Conservation (phyloP, 2,113 vertebrate species). For the Plestiodon gilberti region DNA sequence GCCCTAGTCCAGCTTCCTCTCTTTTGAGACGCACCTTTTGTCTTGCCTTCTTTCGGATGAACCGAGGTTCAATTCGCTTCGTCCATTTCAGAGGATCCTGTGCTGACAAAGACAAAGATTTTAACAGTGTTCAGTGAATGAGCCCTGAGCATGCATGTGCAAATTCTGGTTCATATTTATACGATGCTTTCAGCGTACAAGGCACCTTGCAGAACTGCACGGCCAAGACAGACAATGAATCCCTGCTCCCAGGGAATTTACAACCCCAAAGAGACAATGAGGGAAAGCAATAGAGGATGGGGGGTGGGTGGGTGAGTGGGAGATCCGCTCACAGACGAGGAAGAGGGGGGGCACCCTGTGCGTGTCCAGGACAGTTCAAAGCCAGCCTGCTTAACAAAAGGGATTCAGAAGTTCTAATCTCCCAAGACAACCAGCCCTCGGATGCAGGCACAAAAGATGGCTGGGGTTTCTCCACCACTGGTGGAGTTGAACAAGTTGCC, state of each 20-base stretch:
- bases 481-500: too few species aligned
- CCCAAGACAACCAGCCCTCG: neutral
- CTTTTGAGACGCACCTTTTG: constrained; percentile 57
- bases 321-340: neutral
- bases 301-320: neutral
- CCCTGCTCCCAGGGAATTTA: neutral
- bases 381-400: neutral
- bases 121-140: neutral
- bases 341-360: neutral
- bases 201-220: neutral
- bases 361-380: neutral
- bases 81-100: constrained; percentile 46
- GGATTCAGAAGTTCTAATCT: neutral
- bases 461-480: too few species aligned
- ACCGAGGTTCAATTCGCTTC: constrained; percentile 20
- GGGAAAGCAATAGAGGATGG: neutral
- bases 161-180: neutral
- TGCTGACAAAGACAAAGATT: constrained; percentile 17
- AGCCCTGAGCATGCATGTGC: neutral
- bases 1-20: neutral
- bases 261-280: neutral
- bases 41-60: constrained; percentile 41
- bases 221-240: neutral
- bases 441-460: neutral
- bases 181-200: neutral